phyloP scores from a whole-genome alignment of 2,797 vertebrate species.

The Clangula hyemalis region DNA sequence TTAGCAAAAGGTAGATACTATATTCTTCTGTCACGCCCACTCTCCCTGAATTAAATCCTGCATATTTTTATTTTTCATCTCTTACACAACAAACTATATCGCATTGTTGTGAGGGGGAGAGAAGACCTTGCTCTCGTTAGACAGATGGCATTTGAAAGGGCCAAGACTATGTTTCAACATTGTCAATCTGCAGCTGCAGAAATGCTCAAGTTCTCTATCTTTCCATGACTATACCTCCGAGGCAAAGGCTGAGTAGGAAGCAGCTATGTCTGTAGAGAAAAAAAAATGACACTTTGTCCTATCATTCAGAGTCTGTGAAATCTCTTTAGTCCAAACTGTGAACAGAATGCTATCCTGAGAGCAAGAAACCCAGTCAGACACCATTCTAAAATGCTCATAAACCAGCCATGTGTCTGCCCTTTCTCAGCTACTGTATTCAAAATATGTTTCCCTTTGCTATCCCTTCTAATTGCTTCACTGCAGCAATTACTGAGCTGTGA shows the following conservation, averaged over 20 bases:
- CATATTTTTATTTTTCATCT: slow-evolving; percentile 22
- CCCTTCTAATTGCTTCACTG: neutral
- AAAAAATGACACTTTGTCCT: slow-evolving; percentile 61
- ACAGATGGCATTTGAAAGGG: slow-evolving; percentile 36
- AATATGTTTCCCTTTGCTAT: neutral
- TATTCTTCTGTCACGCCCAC: slow-evolving; percentile 8
- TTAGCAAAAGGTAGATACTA: neutral
- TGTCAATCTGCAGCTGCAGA: slow-evolving; percentile 31
- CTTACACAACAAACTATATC: slow-evolving; percentile 5
- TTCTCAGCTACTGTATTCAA: neutral
- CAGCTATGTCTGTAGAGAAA: slow-evolving; percentile 38
- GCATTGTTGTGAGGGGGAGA: neutral
- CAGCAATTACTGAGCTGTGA: neutral
- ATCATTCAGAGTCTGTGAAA: slow-evolving; percentile 21
- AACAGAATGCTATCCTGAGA: slow-evolving; percentile 33
- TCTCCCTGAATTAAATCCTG: neutral
- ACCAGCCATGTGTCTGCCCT: neutral
- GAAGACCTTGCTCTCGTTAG: slow-evolving; percentile 34
- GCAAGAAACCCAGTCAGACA: slow-evolving; percentile 28
- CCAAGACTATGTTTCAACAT: neutral
- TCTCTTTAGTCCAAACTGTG: slow-evolving; percentile 53
- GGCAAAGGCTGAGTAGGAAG: slow-evolving; percentile 55
- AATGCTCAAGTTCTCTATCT: slow-evolving; percentile 5
- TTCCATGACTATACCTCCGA: slow-evolving; percentile 29
- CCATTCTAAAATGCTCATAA: neutral